Evolutionary conservation across 2,113 vertebrate genomes (phyloP).

Genomic region (Blennius ocellaris): DNA sequence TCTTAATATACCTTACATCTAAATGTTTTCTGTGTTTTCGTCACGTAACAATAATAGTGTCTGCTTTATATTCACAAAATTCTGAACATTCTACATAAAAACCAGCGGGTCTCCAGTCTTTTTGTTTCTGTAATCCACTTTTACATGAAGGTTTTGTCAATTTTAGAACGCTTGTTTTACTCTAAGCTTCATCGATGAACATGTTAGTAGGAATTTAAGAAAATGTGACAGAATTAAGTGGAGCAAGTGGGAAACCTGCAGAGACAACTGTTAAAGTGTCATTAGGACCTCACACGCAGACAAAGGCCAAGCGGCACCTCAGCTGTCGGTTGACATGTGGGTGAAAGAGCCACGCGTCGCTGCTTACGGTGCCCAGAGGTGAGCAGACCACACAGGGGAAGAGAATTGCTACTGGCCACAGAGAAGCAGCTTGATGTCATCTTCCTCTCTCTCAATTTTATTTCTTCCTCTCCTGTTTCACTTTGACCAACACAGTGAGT

Average conservation of each 20-base stretch:
- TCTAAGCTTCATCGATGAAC: no score
- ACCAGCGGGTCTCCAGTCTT: no score
- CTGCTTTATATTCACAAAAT: no score
- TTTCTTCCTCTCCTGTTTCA: constrained; percentile 17
- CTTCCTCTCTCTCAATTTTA: constrained; percentile 5
- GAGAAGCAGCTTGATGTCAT: background rate
- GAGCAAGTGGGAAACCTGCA: constrained; percentile 4
- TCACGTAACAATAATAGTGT: no score
- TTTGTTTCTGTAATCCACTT: no score
- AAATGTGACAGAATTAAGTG: constrained; percentile 14
- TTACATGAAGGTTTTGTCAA: no score
- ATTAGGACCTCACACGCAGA: constrained; percentile 57
- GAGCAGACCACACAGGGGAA: constrained; percentile 40
- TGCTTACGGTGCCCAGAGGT: constrained; percentile 17
- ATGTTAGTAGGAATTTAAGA: background rate
- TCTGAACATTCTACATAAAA: no score
- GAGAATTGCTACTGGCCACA: constrained; percentile 19
- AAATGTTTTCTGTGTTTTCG: no score
- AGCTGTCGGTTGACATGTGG: constrained; percentile 39
- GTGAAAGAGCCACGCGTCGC: constrained; percentile 35
- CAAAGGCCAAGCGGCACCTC: constrained; percentile 43
- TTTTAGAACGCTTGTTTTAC: no score
- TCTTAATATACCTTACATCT: no score
- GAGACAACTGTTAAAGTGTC: constrained; percentile 45
- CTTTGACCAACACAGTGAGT: background rate